Evolutionary conservation across 2,888 invertebrate genomes (phyloP), one percentile per base, ranked within the genome.

Genomic region (Phrixothrix hirtus): DNA sequence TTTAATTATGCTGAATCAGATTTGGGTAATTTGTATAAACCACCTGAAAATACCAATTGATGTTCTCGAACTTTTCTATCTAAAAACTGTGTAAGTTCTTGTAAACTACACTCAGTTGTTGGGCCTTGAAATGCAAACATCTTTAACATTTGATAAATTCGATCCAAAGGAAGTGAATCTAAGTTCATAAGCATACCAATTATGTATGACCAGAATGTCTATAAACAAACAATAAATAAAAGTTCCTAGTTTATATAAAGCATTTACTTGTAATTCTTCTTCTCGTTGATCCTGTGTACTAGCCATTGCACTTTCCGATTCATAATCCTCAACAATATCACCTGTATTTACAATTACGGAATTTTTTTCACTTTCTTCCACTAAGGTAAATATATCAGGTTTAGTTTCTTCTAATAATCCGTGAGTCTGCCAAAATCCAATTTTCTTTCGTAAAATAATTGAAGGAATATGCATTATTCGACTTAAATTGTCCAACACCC

Each of bases 171-270:
- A 70, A 96, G 79, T 0, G 90, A 91, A 67, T 95, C 95, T 58
- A 97, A 78, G 78, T 97, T 97, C 7, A 95, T 95, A 48, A 97
- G 77, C 97, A 97, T 97, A 11, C 95, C 96, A 34, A 94, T 90
- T 64, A 97, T 95, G 69, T 96, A 97, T 0, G 95, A 92, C 97
- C 97, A 97, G 75, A 95, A 95, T 34, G 87, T 84, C 82, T 84
- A 69, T 27, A 71, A 75, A 63, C 7, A 25, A 27, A n/a, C 2
- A 17, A 29, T 29, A 42, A 30, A n/a, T 36, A 17, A 42, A 37
- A n/a, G n/a, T n/a, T n/a, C n/a, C n/a, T n/a, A n/a, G n/a, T n/a
- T n/a, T n/a, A n/a, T n/a, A n/a, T n/a, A n/a, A n/a, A n/a, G n/a
- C n/a, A n/a, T n/a, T n/a, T n/a, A 86, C 86, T 81, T 95, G 95